These are phyloP conservation scores for Fabriciana adippe DNA, from an alignment of 2,888 invertebrate species.

Conservation along the genomic window DNA sequence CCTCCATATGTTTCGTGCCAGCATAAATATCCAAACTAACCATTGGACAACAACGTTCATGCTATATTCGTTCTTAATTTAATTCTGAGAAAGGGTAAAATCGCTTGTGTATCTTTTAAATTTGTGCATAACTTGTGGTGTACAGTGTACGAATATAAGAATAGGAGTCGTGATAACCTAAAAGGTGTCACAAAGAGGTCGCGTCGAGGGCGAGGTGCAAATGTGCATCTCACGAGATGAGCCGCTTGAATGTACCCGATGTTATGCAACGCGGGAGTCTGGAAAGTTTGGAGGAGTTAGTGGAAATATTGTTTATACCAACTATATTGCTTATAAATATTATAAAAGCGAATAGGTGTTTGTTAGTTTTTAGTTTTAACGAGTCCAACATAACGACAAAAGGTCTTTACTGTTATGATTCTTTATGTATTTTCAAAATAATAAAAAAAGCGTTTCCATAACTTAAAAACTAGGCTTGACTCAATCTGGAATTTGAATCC, in stretches of 20 bases:
- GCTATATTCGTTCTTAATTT: constrained; percentile 6
- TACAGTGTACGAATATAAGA: constrained; percentile 37
- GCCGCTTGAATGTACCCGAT: constrained; percentile 43
- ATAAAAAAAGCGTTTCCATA: too few species aligned
- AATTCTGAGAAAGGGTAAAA: background rate
- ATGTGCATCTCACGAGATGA: constrained; percentile 61
- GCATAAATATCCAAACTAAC: constrained; percentile 26
- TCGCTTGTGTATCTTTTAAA: background rate
- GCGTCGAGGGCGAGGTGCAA: constrained; percentile 50
- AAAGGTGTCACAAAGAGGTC: constrained; percentile 56
- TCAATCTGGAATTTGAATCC: too few species aligned
- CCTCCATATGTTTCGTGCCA: constrained; percentile 36
- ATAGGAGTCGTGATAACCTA: constrained; percentile 50
- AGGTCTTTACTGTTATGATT: too few species aligned
- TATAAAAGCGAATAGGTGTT: background rate
- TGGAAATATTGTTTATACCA: background rate
- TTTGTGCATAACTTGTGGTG: constrained; percentile 22
- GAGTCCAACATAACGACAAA: too few species aligned
- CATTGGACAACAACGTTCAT: background rate
- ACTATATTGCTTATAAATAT: background rate
- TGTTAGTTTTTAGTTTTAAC: too few species aligned
- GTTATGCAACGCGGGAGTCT: constrained; percentile 26
- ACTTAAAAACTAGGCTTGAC: too few species aligned
- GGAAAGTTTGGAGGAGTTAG: constrained; percentile 21
- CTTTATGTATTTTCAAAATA: too few species aligned